A percentile compares a stretch with the other conserved stretches of the same genome.
phyloP scores from a whole-genome alignment of 2,113 vertebrate species.

The Poeciliopsis prolifica region DNA sequence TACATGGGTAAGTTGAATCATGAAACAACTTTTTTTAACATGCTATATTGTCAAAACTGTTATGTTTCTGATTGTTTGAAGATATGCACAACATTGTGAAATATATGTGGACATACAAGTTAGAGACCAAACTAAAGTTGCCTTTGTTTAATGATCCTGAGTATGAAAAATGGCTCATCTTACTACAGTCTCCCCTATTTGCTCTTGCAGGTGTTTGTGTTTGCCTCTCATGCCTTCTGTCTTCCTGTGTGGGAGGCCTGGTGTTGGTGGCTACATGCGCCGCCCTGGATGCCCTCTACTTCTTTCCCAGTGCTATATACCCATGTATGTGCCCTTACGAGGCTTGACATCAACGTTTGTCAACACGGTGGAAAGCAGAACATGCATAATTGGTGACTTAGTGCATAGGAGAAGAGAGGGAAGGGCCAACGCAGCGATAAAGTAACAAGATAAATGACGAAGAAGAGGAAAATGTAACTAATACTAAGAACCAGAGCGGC shows the following conservation, averaged over 20 bases:
- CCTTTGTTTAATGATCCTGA: too few relatives aligned
- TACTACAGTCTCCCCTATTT: background rate
- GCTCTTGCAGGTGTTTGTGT: constrained; percentile 67
- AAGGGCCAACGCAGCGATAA: constrained; percentile 31
- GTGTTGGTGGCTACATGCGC: constrained; percentile 60
- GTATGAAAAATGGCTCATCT: too few relatives aligned
- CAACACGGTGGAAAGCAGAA: constrained; percentile 70
- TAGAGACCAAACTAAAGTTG: too few relatives aligned
- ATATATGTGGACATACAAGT: too few relatives aligned
- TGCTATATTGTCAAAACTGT: too few relatives aligned
- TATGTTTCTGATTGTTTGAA: too few relatives aligned
- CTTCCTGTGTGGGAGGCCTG: constrained; percentile 62
- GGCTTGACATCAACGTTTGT: constrained; percentile 69
- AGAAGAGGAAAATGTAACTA: constrained; percentile 47
- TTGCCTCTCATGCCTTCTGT: constrained; percentile 58
- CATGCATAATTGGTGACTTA: constrained; percentile 76
- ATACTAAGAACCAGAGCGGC: background rate
- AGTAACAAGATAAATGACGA: constrained; percentile 31
- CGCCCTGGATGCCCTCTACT: constrained; percentile 60
- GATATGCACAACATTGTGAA: too few relatives aligned
- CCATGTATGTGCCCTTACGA: constrained; percentile 61
- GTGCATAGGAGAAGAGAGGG: constrained; percentile 35
- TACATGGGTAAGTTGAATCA: too few relatives aligned
- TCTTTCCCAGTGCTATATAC: constrained; percentile 66
- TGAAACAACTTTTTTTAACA: too few relatives aligned